These are phyloP conservation scores for Harpegnathos saltator DNA, from an alignment of 1,140 invertebrate genomes.

Conservation along the genomic window DNA sequence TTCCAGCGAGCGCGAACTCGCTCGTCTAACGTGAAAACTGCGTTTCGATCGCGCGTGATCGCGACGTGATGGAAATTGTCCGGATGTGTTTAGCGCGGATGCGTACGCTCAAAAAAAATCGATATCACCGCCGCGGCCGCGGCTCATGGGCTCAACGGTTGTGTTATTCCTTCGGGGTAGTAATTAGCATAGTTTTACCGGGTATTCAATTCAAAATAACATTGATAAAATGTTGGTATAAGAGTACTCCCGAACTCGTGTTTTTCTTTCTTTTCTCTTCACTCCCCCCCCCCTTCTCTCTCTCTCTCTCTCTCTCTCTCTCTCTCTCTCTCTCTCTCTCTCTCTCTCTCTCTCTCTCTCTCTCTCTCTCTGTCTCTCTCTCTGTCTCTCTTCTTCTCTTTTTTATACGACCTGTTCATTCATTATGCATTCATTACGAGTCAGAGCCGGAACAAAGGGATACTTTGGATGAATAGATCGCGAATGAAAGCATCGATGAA, in stretches of 20 bases:
- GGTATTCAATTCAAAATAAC: conserved; percentile 3
- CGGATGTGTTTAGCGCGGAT: too few species aligned
- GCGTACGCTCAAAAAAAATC: too few species aligned
- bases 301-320: too few species aligned
- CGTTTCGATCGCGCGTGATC: neutral
- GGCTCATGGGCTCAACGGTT: too few species aligned
- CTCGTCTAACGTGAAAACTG: neutral
- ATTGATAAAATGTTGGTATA: conserved; percentile 4
- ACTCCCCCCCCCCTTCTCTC: too few species aligned
- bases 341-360: too few species aligned
- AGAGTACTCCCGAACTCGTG: neutral
- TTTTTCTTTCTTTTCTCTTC: too few species aligned
- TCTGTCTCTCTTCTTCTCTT: neutral
- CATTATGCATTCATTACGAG: conserved; percentile 54
- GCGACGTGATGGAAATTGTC: too few species aligned
- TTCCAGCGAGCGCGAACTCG: neutral
- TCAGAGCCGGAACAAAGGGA: conserved; percentile 32
- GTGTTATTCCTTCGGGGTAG: neutral
- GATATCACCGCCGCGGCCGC: too few species aligned
- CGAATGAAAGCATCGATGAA: conserved; percentile 56
- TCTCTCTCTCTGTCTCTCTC: too few species aligned
- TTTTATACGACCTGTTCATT: conserved; percentile 39
- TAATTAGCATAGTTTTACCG: conserved; percentile 5
- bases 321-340: neutral
- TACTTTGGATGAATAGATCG: conserved; percentile 52